A percentile compares a stretch with the other conserved stretches of the same genome.
These are phyloP conservation scores for Cydia splendana DNA, from an alignment of 1,140 invertebrate genomes.

Conservation along the genomic window DNA sequence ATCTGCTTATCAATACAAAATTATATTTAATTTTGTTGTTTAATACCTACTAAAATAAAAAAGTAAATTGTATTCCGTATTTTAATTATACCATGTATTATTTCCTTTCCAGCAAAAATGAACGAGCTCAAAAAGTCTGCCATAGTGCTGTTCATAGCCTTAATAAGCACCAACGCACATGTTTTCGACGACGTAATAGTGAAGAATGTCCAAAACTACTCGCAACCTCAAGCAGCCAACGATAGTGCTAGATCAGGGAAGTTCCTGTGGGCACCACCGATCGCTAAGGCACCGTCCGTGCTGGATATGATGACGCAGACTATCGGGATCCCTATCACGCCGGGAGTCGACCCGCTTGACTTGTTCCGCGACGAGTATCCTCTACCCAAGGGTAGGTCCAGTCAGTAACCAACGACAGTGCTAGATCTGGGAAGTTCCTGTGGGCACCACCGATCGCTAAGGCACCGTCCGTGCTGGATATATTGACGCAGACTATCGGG, in stretches of 20 bases:
- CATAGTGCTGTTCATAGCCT: constrained; percentile 1
- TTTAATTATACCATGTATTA: neutral
- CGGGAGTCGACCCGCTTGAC: constrained; percentile 63
- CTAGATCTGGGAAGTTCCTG: constrained; percentile 54
- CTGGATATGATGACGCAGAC: constrained; percentile 68
- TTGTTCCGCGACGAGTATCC: constrained; percentile 66
- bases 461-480: constrained; percentile 49
- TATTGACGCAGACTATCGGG: constrained; percentile 63
- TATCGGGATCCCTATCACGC: constrained; percentile 62
- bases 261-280: constrained; percentile 62
- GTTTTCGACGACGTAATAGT: neutral
- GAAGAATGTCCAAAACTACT: neutral
- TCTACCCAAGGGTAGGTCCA: constrained; percentile 60
- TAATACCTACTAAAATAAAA: too few relatives aligned
- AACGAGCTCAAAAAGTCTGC: constrained; percentile 29
- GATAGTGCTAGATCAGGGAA: constrained; percentile 47
- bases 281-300: constrained; percentile 42
- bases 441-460: constrained; percentile 58
- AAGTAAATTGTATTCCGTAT: too few relatives aligned
- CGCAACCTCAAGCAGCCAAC: neutral
- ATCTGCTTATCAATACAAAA: too few relatives aligned
- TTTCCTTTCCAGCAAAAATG: neutral
- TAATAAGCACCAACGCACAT: constrained; percentile 4
- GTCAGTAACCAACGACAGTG: constrained; percentile 25
- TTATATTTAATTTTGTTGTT: too few relatives aligned